These are phyloP conservation scores for Diploptera punctata DNA, from an alignment of 2,888 invertebrate genomes.

Conservation along the genomic window DNA sequence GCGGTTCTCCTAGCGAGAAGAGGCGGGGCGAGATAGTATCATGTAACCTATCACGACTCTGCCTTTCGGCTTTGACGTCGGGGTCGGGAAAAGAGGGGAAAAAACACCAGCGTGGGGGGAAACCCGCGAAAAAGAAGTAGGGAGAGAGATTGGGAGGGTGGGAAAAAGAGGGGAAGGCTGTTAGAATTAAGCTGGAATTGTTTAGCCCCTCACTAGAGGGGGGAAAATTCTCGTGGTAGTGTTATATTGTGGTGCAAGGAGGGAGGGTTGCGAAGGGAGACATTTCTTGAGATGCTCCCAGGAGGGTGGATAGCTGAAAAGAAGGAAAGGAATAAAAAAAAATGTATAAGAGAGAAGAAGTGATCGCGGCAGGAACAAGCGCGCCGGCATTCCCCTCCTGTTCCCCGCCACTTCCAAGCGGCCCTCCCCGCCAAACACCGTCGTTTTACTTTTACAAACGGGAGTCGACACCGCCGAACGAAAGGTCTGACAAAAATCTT, in stretches of 20 bases:
- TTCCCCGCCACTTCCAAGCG: constrained; percentile 30
- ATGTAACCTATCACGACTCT: constrained; percentile 46
- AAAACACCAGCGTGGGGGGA: constrained; percentile 34
- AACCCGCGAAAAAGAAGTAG: constrained; percentile 35
- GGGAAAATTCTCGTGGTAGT: constrained; percentile 34
- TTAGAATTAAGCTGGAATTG: constrained; percentile 9
- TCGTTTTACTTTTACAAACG: constrained; percentile 38
- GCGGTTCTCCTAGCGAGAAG: constrained; percentile 38
- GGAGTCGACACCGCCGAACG: constrained; percentile 35
- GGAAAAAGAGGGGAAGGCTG: constrained; percentile 8
- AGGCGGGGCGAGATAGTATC: constrained; percentile 46
- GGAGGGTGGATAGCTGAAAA: constrained; percentile 13
- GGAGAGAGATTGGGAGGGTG: constrained; percentile 19
- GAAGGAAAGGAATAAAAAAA: constrained; percentile 23
- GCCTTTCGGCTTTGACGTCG: constrained; percentile 42
- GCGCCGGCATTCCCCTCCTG: constrained; percentile 45
- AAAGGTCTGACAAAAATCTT: constrained; percentile 35
- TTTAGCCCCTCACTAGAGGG: constrained; percentile 33
- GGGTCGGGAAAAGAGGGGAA: constrained; percentile 34
- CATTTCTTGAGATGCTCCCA: constrained; percentile 36
- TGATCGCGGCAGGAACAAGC: constrained; percentile 40
- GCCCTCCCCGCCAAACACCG: constrained; percentile 25
- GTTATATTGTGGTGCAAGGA: background rate
- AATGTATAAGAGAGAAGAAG: constrained; percentile 1
- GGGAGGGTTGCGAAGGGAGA: constrained; percentile 11